Evolutionary conservation across 1,140 invertebrate genomes (phyloP), one percentile per base, ranked within the genome.

Genomic region (Amyelois transitella): DNA sequence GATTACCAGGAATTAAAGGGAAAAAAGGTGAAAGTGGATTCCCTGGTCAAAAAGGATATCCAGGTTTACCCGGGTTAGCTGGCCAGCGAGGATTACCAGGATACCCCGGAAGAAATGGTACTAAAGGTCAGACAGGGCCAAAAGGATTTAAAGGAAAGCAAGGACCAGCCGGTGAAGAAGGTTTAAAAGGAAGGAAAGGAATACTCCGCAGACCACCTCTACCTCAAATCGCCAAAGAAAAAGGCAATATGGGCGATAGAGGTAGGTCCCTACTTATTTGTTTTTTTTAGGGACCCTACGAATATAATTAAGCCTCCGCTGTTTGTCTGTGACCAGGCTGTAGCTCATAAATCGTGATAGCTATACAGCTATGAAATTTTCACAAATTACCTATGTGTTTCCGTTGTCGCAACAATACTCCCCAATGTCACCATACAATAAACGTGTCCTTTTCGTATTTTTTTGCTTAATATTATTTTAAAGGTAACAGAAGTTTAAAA

Each of bases 121-220:
- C 32, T 38, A 38, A 8, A 38, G 32, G 32, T 38, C 32, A 38
- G 17, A 38, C 3, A 50, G 88, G 88, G 18, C 53, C 61, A 54
- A 70, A 64, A 45, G 83, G 85, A 18, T 86, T 88, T 0, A 38
- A 77, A 19, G 94, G 95, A 58, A 92, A 91, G 0, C 91, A 93
- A 0, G 95, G 95, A n/a, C 92, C 90, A 53, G 89, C 89, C 32
- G 92, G 92, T 21, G 77, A 86, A 19, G 72, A 64, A 49, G 91
- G 91, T 49, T 62, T 69, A 18, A 88, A 90, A 63, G 91, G 91
- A 19, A 88, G 83, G 54, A 85, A 86, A 45, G 91, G 91, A 17
- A 66, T 73, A 54, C 50, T 81, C 6, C 66, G 58, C 53, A 54
- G 48, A 0, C 79, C 75, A 43, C 71, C 79, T 17, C 7, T 60